Evolutionary conservation across 2,797 vertebrate genomes (phyloP).

Genomic region (Manis javanica): DNA sequence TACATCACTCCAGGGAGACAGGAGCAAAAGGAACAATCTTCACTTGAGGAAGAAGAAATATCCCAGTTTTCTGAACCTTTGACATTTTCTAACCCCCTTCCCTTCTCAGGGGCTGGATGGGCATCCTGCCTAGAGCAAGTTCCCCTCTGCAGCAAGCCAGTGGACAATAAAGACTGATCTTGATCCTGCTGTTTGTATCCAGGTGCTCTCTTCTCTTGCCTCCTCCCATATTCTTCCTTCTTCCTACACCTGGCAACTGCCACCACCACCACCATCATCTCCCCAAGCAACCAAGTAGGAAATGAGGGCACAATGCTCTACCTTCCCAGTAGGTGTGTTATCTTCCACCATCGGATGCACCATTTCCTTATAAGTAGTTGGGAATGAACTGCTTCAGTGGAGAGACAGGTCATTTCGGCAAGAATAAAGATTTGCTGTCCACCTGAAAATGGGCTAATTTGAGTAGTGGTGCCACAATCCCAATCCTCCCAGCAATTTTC

Average conservation of each 20-base stretch:
- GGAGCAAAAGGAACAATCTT: background rate
- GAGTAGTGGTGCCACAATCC: conserved; percentile 76
- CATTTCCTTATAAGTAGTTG: conserved; percentile 75
- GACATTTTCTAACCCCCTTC: background rate
- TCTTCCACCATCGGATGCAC: conserved; percentile 67
- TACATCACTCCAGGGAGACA: background rate
- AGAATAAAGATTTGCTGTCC: conserved; percentile 85
- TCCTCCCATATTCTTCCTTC: background rate
- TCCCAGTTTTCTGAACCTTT: background rate
- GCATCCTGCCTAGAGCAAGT: background rate
- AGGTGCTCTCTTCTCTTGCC: background rate
- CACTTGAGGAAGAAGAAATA: background rate
- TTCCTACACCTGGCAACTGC: background rate
- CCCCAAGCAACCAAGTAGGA: background rate
- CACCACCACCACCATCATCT: background rate
- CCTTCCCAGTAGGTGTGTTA: conserved; percentile 55
- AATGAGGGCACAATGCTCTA: background rate
- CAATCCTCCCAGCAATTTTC: conserved; percentile 82
- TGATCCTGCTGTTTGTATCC: background rate
- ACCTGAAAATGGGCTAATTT: conserved; percentile 83
- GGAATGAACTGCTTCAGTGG: conserved; percentile 67
- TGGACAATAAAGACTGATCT: background rate
- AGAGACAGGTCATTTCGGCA: conserved; percentile 79
- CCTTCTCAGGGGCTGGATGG: background rate
- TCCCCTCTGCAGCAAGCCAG: background rate